Percentiles rank a stretch among this genome's conserved stretches.
These are phyloP conservation scores for Drosophila eohydei DNA, from an alignment of 2,888 invertebrate species.

Conservation along the genomic window DNA sequence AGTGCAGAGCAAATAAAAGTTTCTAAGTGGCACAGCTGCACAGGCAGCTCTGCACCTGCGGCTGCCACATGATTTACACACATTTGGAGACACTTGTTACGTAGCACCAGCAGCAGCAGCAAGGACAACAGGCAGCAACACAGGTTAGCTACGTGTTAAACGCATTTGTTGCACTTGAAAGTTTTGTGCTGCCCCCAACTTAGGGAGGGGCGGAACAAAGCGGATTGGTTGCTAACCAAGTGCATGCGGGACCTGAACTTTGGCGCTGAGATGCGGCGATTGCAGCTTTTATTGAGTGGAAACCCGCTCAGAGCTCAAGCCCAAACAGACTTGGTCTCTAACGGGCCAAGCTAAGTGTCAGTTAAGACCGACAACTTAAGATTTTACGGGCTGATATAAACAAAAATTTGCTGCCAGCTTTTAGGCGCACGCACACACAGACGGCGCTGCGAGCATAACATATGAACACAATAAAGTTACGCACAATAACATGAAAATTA, in stretches of 20 bases:
- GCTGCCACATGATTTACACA: conserved; percentile 40
- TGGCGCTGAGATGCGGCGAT: conserved; percentile 40
- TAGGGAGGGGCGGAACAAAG: background rate
- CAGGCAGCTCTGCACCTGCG: conserved; percentile 23
- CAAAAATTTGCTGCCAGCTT: conserved; percentile 22
- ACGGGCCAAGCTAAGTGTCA: conserved; percentile 16
- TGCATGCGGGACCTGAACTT: conserved; percentile 66
- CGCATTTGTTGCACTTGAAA: conserved; percentile 68
- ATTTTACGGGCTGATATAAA: conserved; percentile 11
- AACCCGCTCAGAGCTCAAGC: background rate
- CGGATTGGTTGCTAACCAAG: conserved; percentile 28
- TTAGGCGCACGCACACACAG: conserved; percentile 8
- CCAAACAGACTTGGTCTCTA: conserved; percentile 7
- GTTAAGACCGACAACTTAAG: conserved; percentile 28
- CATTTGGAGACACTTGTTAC: conserved; percentile 66
- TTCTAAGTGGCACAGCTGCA: conserved; percentile 51
- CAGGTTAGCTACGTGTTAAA: conserved; percentile 56
- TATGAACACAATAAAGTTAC: conserved; percentile 38
- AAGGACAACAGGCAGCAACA: conserved; percentile 16
- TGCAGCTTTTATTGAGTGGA: conserved; percentile 59
- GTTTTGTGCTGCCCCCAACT: conserved; percentile 28
- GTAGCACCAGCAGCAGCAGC: conserved; percentile 15
- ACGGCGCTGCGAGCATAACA: conserved; percentile 10
- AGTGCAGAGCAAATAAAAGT: conserved; percentile 59
- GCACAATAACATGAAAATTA: conserved; percentile 50